Evolutionary conservation across 2,797 vertebrate species (phyloP).

Genomic region (Microctenopoma stevenorrisi): DNA sequence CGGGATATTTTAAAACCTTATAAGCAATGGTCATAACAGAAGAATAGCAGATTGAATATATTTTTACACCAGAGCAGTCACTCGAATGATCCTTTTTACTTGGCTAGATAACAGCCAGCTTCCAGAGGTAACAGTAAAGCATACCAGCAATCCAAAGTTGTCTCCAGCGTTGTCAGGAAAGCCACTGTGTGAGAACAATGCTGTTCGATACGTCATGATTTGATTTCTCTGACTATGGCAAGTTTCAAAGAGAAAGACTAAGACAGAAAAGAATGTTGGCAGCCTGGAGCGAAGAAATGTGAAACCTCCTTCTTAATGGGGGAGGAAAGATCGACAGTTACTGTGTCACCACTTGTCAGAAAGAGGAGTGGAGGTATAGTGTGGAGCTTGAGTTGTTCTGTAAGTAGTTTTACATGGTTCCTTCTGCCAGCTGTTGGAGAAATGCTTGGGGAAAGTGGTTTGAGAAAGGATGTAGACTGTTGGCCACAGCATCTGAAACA

Average conservation of each 20-base stretch:
- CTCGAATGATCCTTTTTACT: slow-evolving; percentile 15
- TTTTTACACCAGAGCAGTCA: slow-evolving; percentile 37
- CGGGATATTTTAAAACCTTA: slow-evolving; percentile 22
- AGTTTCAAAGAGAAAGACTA: slow-evolving; percentile 68
- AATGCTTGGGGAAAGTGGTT: slow-evolving; percentile 46
- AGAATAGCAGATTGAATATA: slow-evolving; percentile 26
- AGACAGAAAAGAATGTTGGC: slow-evolving; percentile 67
- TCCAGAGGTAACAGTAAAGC: slow-evolving; percentile 47
- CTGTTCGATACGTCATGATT: slow-evolving; percentile 70
- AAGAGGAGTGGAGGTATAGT: slow-evolving; percentile 62
- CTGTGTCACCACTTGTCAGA: slow-evolving; percentile 78
- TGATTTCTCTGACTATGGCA: slow-evolving; percentile 72
- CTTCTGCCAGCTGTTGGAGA: slow-evolving; percentile 62
- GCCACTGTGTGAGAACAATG: slow-evolving; percentile 61
- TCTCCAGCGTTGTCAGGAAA: slow-evolving; percentile 65
- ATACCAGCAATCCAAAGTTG: slow-evolving; percentile 43
- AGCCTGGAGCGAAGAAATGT: slow-evolving; percentile 70
- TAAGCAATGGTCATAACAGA: slow-evolving; percentile 27
- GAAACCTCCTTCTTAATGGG: slow-evolving; percentile 77
- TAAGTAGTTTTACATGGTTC: slow-evolving; percentile 75
- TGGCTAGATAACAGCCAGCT: slow-evolving; percentile 44
- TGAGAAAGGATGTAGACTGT: slow-evolving; percentile 53
- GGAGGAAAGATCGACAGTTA: slow-evolving; percentile 79
- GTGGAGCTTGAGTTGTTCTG: slow-evolving; percentile 70
- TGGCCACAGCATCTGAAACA: slow-evolving; percentile 46